Evolutionary conservation across 2,797 vertebrate species (phyloP).

Genomic region (Fistularia tabacaria): DNA sequence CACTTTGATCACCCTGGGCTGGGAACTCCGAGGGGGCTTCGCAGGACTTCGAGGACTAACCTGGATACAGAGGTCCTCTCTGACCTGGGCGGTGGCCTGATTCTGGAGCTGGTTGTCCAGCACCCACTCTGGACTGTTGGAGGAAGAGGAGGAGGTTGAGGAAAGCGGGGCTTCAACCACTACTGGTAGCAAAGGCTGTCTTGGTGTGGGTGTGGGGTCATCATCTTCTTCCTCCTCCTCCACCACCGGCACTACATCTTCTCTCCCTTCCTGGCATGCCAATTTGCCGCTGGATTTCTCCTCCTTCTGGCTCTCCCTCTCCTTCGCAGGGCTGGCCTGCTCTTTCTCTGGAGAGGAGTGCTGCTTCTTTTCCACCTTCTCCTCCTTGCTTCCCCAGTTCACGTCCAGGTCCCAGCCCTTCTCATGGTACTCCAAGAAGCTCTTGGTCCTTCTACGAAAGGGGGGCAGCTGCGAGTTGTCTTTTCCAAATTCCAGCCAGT

Average conservation of each 20-base stretch:
- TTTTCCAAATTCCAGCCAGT: conserved; percentile 85
- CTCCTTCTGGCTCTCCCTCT: conserved; percentile 71
- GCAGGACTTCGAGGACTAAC: conserved; percentile 63
- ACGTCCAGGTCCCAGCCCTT: conserved; percentile 64
- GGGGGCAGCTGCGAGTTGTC: conserved; percentile 80
- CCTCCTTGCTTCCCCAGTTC: conserved; percentile 62
- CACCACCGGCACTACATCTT: conserved; percentile 43
- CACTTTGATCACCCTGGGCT: conserved; percentile 62
- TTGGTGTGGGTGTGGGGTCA: no score
- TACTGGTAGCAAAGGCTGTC: conserved; percentile 64
- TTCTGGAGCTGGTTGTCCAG: conserved; percentile 47
- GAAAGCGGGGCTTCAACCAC: conserved; percentile 67
- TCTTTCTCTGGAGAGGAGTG: conserved; percentile 62
- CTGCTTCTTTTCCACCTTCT: conserved; percentile 57
- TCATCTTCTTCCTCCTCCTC: conserved; percentile 43
- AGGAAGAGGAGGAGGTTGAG: conserved; percentile 59
- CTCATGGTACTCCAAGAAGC: conserved; percentile 89
- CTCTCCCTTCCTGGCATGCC: conserved; percentile 59
- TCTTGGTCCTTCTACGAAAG: conserved; percentile 86
- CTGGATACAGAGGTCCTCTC: conserved; percentile 48
- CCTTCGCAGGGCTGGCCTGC: conserved; percentile 64
- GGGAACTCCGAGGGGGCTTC: conserved; percentile 62
- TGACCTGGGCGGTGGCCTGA: conserved; percentile 53
- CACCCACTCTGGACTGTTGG: conserved; percentile 59
- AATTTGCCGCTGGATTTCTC: conserved; percentile 61